A percentile compares a stretch with the other conserved stretches of the same genome.
phyloP scores from a whole-genome alignment of 2,797 vertebrate species.

The Lateolabrax maculatus region DNA sequence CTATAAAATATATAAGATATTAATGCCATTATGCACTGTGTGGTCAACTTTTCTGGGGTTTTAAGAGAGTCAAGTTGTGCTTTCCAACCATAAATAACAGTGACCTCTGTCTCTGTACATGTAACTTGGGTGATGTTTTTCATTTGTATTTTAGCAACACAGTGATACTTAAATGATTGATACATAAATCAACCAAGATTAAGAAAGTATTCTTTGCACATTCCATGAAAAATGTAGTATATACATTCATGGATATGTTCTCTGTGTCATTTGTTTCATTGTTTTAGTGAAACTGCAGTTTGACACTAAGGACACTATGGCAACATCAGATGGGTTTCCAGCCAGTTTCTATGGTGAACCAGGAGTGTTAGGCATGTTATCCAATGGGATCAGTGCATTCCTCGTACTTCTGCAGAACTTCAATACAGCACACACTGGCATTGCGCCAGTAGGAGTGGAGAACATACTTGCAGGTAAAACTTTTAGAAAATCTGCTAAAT shows the following conservation, averaged over 20 bases:
- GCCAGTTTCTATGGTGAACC: constrained; percentile 93
- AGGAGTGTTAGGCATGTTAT: constrained; percentile 88
- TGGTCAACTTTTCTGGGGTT: background rate
- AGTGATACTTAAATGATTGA: background rate
- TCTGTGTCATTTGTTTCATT: constrained; percentile 7
- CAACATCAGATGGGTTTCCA: constrained; percentile 83
- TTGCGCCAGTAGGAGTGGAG: constrained; percentile 80
- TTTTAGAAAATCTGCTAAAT: background rate
- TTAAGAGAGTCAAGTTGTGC: background rate
- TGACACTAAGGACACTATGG: constrained; percentile 73
- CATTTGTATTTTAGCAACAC: background rate
- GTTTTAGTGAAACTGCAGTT: constrained; percentile 30
- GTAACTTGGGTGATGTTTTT: background rate
- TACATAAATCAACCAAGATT: background rate
- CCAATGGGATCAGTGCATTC: constrained; percentile 92
- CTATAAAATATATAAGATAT: background rate
- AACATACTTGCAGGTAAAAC: constrained; percentile 89
- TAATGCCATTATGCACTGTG: background rate
- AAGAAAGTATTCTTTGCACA: background rate
- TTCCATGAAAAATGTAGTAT: no score
- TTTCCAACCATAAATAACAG: background rate
- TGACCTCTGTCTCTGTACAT: background rate
- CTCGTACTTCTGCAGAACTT: constrained; percentile 91
- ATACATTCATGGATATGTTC: background rate
- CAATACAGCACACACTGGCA: constrained; percentile 75